Evolutionary conservation across 1,140 invertebrate genomes (phyloP), one percentile per base, ranked within the genome.

Genomic region (Platorchestia sp.): DNA sequence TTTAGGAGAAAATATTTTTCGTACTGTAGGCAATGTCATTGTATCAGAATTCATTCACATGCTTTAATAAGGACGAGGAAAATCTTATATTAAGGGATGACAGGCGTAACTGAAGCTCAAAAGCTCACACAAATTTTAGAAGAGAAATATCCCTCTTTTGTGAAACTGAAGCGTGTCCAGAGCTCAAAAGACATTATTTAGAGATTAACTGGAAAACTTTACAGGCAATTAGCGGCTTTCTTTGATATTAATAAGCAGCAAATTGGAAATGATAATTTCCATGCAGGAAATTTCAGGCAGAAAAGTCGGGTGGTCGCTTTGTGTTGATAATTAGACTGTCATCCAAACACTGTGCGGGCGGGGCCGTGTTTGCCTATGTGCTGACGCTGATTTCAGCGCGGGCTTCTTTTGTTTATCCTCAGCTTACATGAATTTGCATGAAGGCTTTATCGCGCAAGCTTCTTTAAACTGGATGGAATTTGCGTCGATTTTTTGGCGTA

Each of bases 251-350:
- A 93, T 93, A 44, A 93, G 91, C 91, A 36, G 7, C 14, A 93
- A 44, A 47, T 42, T 86, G n/a, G 45, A 47, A 40, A 93, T 93
- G 91, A 93, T 93, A 89, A 93, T 93, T 93, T 93, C 10, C 91
- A 47, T 16, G 45, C 43, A 47, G 19, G 40, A 22, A 93, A 93
- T 44, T 93, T 47, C 6, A 7, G 6, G 41, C 40, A 47, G 7
- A 93, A 93, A 93, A 93, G 43, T 93, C 47, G 43, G 45, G n/a
- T 16, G 42, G 43, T 0, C 45, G 43, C 91, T 93, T 93, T 93
- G 91, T 47, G 44, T 93, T 6, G 91, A 93, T 93, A 93, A 93
- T 93, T 93, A 93, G 91, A 36, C 91, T 93, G 91, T 93, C 91
- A 93, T 93, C 44, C 91, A 40, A 93, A 45, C 87, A 90, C 5